A percentile compares a stretch with the other conserved stretches of the same genome.
Conservation (phyloP, 2,113 vertebrate species). For the Edolisoma coerulescens region DNA sequence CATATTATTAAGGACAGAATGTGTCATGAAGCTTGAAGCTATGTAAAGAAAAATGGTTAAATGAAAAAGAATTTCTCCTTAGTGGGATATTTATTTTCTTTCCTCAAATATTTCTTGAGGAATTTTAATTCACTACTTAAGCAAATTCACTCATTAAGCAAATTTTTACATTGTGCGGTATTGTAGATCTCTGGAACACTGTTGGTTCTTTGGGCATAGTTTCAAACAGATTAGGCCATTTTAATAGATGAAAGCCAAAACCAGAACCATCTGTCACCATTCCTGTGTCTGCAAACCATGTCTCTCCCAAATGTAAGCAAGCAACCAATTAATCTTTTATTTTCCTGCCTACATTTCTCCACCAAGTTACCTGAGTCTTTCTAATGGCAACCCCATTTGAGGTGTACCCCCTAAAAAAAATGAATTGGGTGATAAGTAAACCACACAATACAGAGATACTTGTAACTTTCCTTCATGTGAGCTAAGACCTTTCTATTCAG, state of each 20-base stretch:
- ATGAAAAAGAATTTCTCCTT: neutral
- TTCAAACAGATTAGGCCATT: neutral
- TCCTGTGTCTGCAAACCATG: neutral
- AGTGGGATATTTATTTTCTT: neutral
- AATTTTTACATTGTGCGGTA: neutral
- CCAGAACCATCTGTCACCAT: neutral
- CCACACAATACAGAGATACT: neutral
- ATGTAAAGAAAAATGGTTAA: neutral
- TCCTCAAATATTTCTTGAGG: neutral
- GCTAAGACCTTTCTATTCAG: neutral
- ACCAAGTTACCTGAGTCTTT: neutral
- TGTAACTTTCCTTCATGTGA: neutral
- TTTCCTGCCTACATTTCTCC: neutral
- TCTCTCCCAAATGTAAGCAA: neutral
- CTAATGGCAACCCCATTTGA: neutral
- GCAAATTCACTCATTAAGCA: neutral
- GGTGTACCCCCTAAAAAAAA: neutral
- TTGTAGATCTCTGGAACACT: neutral
- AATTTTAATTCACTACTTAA: conserved; percentile 10
- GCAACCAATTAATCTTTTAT: neutral
- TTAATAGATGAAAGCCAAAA: neutral
- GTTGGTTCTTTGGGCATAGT: neutral
- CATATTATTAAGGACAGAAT: neutral
- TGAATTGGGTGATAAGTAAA: neutral
- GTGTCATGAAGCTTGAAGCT: neutral